A percentile compares a stretch with the other conserved stretches of the same genome.
These are phyloP conservation scores for Fringilla coelebs DNA, from an alignment of 2,797 vertebrate species.

Conservation along the genomic window DNA sequence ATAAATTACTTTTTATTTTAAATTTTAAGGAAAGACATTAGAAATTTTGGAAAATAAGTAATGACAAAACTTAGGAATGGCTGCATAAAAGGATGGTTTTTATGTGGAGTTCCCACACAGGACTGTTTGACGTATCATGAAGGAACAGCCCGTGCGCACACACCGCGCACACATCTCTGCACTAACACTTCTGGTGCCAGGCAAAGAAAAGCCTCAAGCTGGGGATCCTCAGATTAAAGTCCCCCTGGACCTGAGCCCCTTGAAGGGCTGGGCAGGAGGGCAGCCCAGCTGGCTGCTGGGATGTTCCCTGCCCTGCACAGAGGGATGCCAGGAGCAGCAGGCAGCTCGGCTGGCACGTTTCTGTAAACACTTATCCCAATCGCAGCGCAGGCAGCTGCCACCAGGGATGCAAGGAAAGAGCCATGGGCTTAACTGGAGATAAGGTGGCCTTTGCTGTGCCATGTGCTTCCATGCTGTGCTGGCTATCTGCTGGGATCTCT, in stretches of 20 bases:
- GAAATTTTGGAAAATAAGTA: neutral
- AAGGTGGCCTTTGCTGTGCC: neutral
- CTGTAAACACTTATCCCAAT: neutral
- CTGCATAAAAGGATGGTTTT: neutral
- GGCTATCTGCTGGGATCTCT: neutral
- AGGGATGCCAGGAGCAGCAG: neutral
- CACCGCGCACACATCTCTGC: rapidly evolving
- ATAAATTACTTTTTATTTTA: neutral
- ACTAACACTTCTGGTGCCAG: neutral
- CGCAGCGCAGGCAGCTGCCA: neutral
- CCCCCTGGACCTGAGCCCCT: neutral
- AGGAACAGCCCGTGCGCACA: neutral
- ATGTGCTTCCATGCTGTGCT: neutral
- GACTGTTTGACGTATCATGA: neutral
- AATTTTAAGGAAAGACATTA: neutral
- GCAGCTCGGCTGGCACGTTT: neutral
- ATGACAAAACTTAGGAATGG: neutral
- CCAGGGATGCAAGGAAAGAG: neutral
- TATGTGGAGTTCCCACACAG: neutral
- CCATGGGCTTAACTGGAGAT: neutral
- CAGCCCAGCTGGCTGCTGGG: neutral
- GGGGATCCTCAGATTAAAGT: neutral
- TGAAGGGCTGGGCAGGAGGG: neutral
- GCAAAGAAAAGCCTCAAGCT: neutral
- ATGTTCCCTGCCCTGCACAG: neutral